phyloP scores from a whole-genome alignment of 2,797 vertebrate genomes.

The Selene dorsalis region DNA sequence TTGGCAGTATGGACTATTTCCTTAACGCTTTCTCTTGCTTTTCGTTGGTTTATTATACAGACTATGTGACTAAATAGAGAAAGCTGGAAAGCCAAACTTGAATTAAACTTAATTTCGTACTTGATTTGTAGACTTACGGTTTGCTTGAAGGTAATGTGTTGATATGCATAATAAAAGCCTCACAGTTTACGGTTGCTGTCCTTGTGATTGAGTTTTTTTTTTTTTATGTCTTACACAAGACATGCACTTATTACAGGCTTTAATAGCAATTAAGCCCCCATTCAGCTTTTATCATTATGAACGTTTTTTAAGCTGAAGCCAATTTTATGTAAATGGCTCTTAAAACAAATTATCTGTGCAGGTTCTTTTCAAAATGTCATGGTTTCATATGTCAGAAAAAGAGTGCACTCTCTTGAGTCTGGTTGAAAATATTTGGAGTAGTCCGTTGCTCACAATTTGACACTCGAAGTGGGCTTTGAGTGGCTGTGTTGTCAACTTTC shows the following conservation, averaged over 20 bases:
- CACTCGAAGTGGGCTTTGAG: constrained; percentile 39
- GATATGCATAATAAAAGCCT: neutral
- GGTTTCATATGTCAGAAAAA: constrained; percentile 14
- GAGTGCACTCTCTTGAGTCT: neutral
- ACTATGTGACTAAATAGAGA: neutral
- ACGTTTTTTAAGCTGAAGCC: neutral
- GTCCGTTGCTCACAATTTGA: constrained; percentile 35
- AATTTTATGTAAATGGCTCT: constrained; percentile 31
- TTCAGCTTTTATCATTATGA: constrained; percentile 20
- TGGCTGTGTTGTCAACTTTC: constrained; percentile 48
- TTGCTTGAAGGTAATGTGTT: neutral
- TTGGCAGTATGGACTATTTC: neutral
- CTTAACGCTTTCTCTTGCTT: neutral
- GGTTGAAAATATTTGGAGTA: constrained; percentile 35
- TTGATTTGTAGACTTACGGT: neutral
- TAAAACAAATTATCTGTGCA: neutral
- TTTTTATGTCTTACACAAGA: constrained; percentile 5
- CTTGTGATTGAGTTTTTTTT: constrained; percentile 6
- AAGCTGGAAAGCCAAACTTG: neutral
- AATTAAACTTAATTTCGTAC: neutral
- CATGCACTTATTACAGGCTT: neutral
- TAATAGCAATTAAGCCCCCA: neutral
- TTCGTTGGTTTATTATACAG: neutral
- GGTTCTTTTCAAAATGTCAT: constrained; percentile 18
- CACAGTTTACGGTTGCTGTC: neutral